Base-by-base conservation (phyloP, 2,797 vertebrate species). In the Cynopterus sphinx region DNA sequence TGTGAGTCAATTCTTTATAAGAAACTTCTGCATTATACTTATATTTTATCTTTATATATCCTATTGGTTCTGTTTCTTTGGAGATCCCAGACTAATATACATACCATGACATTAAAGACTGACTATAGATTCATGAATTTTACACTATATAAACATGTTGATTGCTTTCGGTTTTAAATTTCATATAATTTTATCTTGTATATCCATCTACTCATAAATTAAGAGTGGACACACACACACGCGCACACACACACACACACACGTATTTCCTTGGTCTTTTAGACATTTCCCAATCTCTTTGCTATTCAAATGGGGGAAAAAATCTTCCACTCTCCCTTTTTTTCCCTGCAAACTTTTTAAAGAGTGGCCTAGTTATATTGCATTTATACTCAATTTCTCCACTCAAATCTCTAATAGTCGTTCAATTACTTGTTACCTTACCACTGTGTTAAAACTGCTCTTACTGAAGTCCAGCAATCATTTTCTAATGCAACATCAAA, bases 81-180 rank as follows among this genome's bases (percentile, higher is more conserved):
- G n/a, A 90, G 51, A 87, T 59, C 26, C 19, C 71, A 87, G 16
- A 82, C 15, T 65, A 94, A 71, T 53, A 67, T 39, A 92, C 13
- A 39, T 33, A 79, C 21, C 39, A 31, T 78, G 70, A 74, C 39
- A 75, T 75, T 73, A 63, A 88, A 95, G 41, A 59, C 13, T 78
- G 57, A 31, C 36, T 78, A 53, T n/a, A 71, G 28, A 39, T 83
- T 31, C 49, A 49, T 68, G 9, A 19, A 85, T 91, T 67, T 89
- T 79, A 87, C 5, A 85, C 31, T 39, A 68, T 74, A 79, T 88
- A 81, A 83, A 68, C 9, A 53, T 39, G 13, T 88, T 70, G 31
- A 91, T 49, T 96, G 74, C n/a, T 53, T 91, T 94, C 61, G 46
- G 3, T 63, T 79, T 95, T 94, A 85, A 91, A 51, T 70, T 91